Percentiles rank a stretch among this genome's conserved stretches.
Conservation (phyloP, 2,888 invertebrate genomes). For the Acrocyrtus sp. region DNA sequence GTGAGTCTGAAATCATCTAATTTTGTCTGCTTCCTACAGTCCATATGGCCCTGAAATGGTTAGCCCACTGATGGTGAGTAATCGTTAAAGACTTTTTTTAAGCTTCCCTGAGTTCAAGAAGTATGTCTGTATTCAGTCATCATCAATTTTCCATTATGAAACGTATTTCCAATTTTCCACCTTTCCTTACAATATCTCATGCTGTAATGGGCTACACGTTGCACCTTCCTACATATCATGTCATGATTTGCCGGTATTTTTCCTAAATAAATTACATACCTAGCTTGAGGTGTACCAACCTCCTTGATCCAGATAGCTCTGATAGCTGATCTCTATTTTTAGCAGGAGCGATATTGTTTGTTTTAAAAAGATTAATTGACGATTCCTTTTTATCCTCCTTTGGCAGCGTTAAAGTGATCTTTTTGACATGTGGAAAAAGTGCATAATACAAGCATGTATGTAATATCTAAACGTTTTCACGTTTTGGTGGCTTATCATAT, state of each 20-base stretch:
- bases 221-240: no score
- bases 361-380: constrained; percentile 30
- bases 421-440: no score
- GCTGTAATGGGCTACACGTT: no score
- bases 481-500: no score
- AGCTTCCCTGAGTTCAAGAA: no score
- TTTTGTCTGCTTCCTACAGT: constrained; percentile 89
- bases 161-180: neutral
- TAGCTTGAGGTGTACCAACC: no score
- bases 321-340: constrained; percentile 16
- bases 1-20: no score
- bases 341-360: constrained; percentile 8
- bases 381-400: neutral
- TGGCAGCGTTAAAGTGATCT: neutral
- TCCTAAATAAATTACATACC: no score
- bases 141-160: constrained; percentile 22
- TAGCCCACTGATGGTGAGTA: constrained; percentile 45
- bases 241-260: no score
- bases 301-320: no score
- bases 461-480: neutral
- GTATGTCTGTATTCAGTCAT: constrained; percentile 10
- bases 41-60: constrained; percentile 68
- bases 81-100: neutral
- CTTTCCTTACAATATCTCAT: no score
- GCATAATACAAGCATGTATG: neutral